A percentile compares a stretch with the other conserved stretches of the same genome.
phyloP scores from a whole-genome alignment of 2,797 vertebrate species.

The Salarias fasciatus region DNA sequence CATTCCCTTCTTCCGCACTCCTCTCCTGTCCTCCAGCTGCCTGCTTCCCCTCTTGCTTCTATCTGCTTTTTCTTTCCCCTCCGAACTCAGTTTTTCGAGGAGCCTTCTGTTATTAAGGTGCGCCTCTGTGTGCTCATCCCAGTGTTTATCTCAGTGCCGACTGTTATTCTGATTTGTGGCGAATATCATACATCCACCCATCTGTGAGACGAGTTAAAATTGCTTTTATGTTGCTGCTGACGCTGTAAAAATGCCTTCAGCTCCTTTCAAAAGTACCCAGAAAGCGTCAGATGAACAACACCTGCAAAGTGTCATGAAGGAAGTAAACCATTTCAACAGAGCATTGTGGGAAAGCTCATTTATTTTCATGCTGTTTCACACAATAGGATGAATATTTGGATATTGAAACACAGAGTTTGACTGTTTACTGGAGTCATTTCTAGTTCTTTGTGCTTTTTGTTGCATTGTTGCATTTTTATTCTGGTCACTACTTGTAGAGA shows the following conservation, averaged over 20 bases:
- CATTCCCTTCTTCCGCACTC: no score
- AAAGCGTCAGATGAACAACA: not conserved
- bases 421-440: not conserved
- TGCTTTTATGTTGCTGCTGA: constrained; percentile 9
- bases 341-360: not conserved
- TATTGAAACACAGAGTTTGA: not conserved
- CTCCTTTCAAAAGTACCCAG: no score
- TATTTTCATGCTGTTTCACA: not conserved
- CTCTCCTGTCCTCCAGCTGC: no score
- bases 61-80: no score
- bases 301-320: not conserved
- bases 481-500: no score
- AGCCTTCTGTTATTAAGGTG: no score
- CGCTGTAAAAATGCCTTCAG: constrained; percentile 2
- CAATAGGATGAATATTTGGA: not conserved
- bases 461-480: no score
- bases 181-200: constrained; percentile 30
- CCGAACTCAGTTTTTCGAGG: no score
- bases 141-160: not conserved
- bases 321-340: not conserved
- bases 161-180: constrained; percentile 15
- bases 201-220: constrained; percentile 29
- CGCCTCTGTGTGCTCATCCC: no score
- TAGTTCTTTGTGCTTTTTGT: not conserved
- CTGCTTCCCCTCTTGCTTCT: no score